phyloP scores from a whole-genome alignment of 2,797 vertebrate species.

The Hippoglossus hippoglossus region DNA sequence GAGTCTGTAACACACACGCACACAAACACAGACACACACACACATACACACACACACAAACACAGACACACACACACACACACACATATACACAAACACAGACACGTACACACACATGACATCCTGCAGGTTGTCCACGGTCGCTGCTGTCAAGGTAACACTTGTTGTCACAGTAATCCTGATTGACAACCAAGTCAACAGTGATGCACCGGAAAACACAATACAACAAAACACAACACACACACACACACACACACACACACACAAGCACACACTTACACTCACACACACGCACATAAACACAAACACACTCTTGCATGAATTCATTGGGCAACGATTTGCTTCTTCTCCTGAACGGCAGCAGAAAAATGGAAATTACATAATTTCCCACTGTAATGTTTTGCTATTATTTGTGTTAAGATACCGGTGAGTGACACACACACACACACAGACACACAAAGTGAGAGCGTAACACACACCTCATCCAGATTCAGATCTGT shows the following conservation, averaged over 20 bases:
- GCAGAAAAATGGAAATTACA: constrained; percentile 37
- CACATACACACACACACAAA: constrained; percentile 1
- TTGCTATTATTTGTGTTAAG: neutral
- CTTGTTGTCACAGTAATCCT: constrained; percentile 68
- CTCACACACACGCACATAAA: constrained; percentile 1
- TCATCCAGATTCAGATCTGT: constrained; percentile 63
- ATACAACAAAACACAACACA: constrained; percentile 29
- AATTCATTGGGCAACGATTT: constrained; percentile 1
- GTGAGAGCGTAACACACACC: constrained; percentile 28
- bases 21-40: constrained; percentile 10
- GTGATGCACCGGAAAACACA: constrained; percentile 3
- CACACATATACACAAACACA: no score
- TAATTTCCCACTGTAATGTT: constrained; percentile 48
- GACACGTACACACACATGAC: neutral
- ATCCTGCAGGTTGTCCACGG: constrained; percentile 44
- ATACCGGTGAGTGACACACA: constrained; percentile 20
- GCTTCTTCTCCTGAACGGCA: constrained; percentile 6
- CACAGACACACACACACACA: constrained; percentile 1
- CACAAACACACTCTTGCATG: constrained; percentile 6
- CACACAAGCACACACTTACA: constrained; percentile 13
- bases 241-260: neutral
- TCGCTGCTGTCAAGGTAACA: constrained; percentile 51
- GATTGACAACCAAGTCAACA: constrained; percentile 53
- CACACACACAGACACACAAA: constrained; percentile 15
- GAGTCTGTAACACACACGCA: neutral